Percentiles rank a stretch among this genome's conserved stretches.
Evolutionary conservation across 1,140 invertebrate genomes (phyloP).

Genomic region (Solenopsis fugax): DNA sequence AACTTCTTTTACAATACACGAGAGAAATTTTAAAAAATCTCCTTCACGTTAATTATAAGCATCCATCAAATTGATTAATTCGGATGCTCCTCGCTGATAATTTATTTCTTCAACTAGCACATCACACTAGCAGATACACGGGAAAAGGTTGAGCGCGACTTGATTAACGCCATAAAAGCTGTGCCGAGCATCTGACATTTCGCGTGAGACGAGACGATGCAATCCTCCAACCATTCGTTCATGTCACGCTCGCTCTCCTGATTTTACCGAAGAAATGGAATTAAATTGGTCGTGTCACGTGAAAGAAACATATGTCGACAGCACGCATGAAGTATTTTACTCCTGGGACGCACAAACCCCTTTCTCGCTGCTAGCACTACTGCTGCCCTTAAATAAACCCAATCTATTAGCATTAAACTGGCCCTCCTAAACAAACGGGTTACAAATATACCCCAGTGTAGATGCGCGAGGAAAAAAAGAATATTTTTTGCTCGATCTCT

Average conservation of each 20-base stretch:
- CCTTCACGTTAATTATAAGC: neutral
- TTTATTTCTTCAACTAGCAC: neutral
- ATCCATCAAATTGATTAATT: neutral
- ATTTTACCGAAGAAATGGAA: slow-evolving; percentile 50
- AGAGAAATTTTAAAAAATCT: neutral
- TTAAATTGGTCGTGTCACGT: slow-evolving; percentile 46
- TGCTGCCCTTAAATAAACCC: neutral
- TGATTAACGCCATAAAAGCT: slow-evolving; percentile 45
- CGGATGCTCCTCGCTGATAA: neutral
- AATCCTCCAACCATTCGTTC: slow-evolving; percentile 30
- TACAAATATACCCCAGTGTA: neutral
- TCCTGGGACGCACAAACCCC: neutral
- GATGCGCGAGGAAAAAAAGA: neutral
- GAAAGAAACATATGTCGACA: slow-evolving; percentile 38
- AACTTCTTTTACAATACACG: neutral
- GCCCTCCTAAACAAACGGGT: neutral
- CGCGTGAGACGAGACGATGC: slow-evolving; percentile 41
- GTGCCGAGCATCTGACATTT: slow-evolving; percentile 42
- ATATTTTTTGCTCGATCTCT: neutral
- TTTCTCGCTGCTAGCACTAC: neutral
- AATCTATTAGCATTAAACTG: slow-evolving; percentile 42
- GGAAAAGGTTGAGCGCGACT: neutral
- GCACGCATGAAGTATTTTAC: slow-evolving; percentile 22
- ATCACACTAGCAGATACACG: neutral
- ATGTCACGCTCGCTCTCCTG: slow-evolving; percentile 46